Evolutionary conservation across 2,113 vertebrate genomes (phyloP).

Genomic region (Calonectris borealis): DNA sequence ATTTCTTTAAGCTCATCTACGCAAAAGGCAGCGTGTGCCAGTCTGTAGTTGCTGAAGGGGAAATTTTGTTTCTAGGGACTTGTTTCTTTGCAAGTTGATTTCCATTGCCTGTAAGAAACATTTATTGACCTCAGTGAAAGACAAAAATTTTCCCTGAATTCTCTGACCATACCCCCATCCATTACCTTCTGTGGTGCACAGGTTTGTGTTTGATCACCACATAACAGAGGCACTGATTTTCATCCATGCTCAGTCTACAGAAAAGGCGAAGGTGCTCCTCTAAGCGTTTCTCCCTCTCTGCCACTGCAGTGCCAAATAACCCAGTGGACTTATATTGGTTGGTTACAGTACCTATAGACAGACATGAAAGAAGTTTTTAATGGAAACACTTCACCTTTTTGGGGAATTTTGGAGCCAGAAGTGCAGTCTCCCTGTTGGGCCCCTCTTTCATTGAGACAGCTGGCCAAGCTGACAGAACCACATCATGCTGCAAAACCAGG

Average conservation of each 20-base stretch:
- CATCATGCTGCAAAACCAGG: neutral
- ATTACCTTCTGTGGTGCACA: neutral
- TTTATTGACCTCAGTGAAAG: neutral
- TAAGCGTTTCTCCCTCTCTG: neutral
- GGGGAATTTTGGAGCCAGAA: neutral
- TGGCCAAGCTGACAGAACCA: neutral
- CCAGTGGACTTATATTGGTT: neutral
- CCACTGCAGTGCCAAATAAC: neutral
- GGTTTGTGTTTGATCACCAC: neutral
- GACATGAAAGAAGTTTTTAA: neutral
- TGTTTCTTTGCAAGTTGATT: slow-evolving; percentile 7
- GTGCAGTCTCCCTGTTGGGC: rapidly evolving
- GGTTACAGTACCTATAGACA: neutral
- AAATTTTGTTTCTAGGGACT: slow-evolving; percentile 9
- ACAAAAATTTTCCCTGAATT: neutral
- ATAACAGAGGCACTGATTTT: neutral
- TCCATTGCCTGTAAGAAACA: neutral
- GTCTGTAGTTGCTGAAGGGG: neutral
- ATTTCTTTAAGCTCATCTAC: neutral
- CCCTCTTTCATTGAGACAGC: rapidly evolving
- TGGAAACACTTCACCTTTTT: neutral
- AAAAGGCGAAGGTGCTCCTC: neutral
- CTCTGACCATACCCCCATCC: rapidly evolving
- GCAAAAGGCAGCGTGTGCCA: neutral
- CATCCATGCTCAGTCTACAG: neutral